Conservation (phyloP, 2,113 vertebrate genomes). For the Ciconia maguari region DNA sequence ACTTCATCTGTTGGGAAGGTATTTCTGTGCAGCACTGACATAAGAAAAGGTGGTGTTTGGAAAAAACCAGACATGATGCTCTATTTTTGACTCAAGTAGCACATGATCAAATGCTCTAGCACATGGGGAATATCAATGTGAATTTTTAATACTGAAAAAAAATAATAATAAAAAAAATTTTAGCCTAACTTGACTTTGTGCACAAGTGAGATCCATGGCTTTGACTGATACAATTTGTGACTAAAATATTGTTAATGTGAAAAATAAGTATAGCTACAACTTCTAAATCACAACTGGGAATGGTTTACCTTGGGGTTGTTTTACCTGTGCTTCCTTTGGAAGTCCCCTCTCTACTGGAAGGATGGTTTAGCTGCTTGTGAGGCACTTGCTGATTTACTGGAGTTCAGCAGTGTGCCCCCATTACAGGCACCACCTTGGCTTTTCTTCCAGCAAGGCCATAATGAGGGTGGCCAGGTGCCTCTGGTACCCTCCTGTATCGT, state of each 20-base stretch:
- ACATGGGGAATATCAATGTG: accelerated
- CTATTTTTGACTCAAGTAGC: accelerated
- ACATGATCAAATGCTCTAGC: neutral
- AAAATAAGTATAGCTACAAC: neutral
- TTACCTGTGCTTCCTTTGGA: neutral
- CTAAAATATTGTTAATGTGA: neutral
- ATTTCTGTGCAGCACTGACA: neutral
- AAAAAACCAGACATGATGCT: accelerated
- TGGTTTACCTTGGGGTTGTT: neutral
- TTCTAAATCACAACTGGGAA: accelerated
- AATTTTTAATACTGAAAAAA: no score
- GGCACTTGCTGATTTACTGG: neutral
- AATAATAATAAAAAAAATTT: neutral
- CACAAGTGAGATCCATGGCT: neutral
- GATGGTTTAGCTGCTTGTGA: neutral
- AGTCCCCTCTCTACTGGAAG: neutral
- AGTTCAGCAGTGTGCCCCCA: neutral
- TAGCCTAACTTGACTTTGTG: neutral
- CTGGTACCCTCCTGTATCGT: accelerated
- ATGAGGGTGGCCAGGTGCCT: neutral
- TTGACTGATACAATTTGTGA: neutral
- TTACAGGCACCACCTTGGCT: neutral
- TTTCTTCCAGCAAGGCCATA: neutral
- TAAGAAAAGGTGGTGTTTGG: neutral
- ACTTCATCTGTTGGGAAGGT: neutral